phyloP scores from a whole-genome alignment of 2,113 vertebrate species.

The Chionis minor region DNA sequence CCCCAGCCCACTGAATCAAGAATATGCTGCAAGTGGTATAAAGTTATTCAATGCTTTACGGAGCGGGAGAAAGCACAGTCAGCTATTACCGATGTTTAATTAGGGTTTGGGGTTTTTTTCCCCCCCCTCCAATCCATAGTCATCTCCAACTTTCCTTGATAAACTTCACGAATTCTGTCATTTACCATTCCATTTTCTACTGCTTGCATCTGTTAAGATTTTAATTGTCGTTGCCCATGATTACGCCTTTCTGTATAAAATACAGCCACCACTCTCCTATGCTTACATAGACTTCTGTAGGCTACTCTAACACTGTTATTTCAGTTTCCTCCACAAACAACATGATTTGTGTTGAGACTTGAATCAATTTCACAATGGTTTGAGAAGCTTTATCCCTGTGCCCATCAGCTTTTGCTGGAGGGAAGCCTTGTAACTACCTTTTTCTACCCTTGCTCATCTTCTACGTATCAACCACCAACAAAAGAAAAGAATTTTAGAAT shows the following conservation, averaged over 20 bases:
- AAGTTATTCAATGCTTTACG: not conserved
- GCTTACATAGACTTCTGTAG: not conserved
- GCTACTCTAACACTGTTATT: not conserved
- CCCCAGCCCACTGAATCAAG: not conserved
- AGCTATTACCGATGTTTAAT: not conserved
- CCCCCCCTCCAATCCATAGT: not conserved
- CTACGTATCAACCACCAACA: not conserved
- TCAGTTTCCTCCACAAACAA: not conserved
- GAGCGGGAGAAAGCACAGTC: not conserved
- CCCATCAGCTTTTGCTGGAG: not conserved
- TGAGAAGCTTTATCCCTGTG: not conserved
- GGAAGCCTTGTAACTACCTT: not conserved
- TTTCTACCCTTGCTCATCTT: not conserved
- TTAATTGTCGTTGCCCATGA: not conserved
- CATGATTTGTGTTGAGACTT: not conserved
- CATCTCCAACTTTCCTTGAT: not conserved
- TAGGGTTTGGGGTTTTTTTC: not conserved
- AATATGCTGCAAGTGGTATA: not conserved
- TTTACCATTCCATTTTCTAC: not conserved
- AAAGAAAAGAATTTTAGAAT: not conserved
- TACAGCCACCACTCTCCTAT: not conserved
- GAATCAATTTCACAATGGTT: not conserved
- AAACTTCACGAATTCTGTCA: not conserved
- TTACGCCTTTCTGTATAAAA: not conserved
- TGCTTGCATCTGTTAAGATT: not conserved